Base-by-base conservation (phyloP, 2,888 invertebrate genomes). In the Caenorhabditis wallacei region DNA sequence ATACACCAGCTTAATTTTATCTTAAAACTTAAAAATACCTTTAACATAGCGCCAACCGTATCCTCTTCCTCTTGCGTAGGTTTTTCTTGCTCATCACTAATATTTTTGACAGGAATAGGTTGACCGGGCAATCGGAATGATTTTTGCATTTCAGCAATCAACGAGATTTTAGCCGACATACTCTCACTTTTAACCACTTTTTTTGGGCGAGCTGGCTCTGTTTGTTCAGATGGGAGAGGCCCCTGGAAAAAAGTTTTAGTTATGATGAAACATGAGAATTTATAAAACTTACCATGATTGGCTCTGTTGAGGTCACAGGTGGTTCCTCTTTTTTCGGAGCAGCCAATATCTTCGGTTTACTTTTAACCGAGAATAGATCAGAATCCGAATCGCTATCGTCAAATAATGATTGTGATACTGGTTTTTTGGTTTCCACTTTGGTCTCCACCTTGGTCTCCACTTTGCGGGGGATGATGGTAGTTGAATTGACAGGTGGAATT, bases 321-420 rank as follows among this genome's bases (percentile, higher is more conserved):
- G 37, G 35, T 1, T 16, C n/a, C 11, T 40, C 35, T 35, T n/a
- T 35, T 24, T 53, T 53, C 13, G 53, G 22, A 7, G 22, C 13
- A 22, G 24, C 20, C n/a, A n/a, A 10, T 1, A 13, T n/a, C 10
- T 69, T 56, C 10, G 59, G 37, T 40, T 75, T 75, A 4, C 43
- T 51, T 4, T 57, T 16, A 0, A 16, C 8, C 2, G 51, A 43
- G 16, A 76, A 76, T 10, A 76, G 22, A 18, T 76, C 76, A 7
- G 59, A 59, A 7, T 76, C 76, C 3, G 76, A 76, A 11, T 76
- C 76, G 18, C 76, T 76, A n/a, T 76, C 76, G 43, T 69, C 68
- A 53, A 76, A 76, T n/a, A 76, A 16, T n/a, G 66, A 68, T 53
- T 56, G 37, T 7, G 59, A 51, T 1, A 35, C 20, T 40, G 40